These are phyloP conservation scores for Teleiodes luculella DNA, from an alignment of 2,888 invertebrate genomes.

Conservation along the genomic window DNA sequence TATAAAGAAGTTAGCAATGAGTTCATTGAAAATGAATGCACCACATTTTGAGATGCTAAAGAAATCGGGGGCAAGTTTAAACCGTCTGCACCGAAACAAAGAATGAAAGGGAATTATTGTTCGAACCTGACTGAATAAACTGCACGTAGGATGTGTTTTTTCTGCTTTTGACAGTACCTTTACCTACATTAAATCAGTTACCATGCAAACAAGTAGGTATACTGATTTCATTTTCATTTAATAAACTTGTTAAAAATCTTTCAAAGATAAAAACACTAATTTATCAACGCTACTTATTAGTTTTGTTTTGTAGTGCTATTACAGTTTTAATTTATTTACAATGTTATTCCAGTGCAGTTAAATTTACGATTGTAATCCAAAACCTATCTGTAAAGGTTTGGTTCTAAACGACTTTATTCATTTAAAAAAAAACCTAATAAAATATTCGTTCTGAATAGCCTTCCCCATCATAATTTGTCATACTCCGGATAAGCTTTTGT, in stretches of 20 bases:
- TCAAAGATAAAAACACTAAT: no score
- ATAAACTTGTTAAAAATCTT: no score
- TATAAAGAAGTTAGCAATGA: constrained; percentile 50
- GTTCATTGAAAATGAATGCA: constrained; percentile 73
- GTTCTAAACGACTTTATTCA: no score
- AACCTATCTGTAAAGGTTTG: no score
- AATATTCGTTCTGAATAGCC: background rate
- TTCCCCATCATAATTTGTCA: constrained; percentile 10
- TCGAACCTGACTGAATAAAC: constrained; percentile 43
- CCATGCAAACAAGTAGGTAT: constrained; percentile 17
- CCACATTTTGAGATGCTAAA: constrained; percentile 45
- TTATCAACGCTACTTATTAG: no score
- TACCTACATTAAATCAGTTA: constrained; percentile 26
- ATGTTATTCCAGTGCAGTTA: no score
- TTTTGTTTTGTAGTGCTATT: no score
- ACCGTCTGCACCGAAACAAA: constrained; percentile 62
- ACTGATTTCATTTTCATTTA: no score
- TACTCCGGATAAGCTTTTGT: constrained; percentile 36
- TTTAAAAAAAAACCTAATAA: background rate
- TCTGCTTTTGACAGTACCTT: constrained; percentile 35
- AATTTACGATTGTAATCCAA: no score
- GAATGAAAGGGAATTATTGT: constrained; percentile 60
- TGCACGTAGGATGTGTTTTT: constrained; percentile 30
- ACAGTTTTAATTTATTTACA: no score
- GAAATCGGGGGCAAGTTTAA: constrained; percentile 51